A percentile compares a stretch with the other conserved stretches of the same genome.
These are phyloP conservation scores for Peromyscus californicus DNA, from an alignment of 2,113 vertebrate species.

Conservation along the genomic window DNA sequence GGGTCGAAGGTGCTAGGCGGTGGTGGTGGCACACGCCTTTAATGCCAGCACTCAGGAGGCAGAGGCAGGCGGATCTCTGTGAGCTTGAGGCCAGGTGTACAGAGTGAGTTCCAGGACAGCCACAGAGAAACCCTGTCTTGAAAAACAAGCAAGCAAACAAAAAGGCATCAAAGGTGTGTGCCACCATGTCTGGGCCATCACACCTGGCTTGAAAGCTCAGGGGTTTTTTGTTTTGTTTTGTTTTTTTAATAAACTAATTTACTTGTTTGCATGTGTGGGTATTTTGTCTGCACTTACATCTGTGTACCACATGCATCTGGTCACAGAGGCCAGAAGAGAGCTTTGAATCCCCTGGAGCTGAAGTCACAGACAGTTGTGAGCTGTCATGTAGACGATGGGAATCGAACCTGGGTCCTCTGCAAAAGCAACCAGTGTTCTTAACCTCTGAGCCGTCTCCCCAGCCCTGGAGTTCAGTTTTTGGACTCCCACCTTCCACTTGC, in stretches of 20 bases:
- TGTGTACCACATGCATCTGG: background rate
- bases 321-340: background rate
- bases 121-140: too few relatives aligned
- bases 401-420: background rate
- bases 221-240: background rate
- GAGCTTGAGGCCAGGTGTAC: background rate
- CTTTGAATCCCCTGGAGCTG: background rate
- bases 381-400: too few relatives aligned
- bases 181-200: background rate
- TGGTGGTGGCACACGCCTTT: background rate
- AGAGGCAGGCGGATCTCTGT: background rate
- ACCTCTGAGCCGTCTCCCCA: background rate
- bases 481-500: background rate
- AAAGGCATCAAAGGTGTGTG: background rate
- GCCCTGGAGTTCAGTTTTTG: fast-evolving
- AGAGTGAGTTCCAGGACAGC: background rate
- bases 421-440: background rate
- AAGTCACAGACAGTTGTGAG: background rate
- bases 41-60: background rate
- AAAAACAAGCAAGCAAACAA: too few relatives aligned
- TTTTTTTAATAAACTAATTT: background rate
- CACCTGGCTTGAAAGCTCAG: background rate
- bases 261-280: background rate
- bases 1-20: background rate
- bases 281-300: background rate